A percentile compares a stretch with the other conserved stretches of the same genome.
These are phyloP conservation scores for Bombycilla garrulus DNA, from an alignment of 2,113 vertebrate species.

Conservation along the genomic window DNA sequence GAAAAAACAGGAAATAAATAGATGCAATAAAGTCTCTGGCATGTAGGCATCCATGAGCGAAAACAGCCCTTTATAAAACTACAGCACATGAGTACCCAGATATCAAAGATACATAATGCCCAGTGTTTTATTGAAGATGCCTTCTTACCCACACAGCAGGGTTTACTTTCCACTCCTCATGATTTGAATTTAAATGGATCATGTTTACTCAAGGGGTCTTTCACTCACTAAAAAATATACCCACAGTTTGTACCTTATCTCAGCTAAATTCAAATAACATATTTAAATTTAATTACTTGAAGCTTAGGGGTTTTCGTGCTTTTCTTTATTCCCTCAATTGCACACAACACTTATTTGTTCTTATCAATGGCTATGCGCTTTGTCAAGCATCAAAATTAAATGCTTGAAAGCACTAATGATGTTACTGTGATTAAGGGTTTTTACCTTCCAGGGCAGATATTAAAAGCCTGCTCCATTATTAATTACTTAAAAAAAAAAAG, in stretches of 20 bases:
- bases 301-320: slow-evolving; percentile 68
- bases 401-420: slow-evolving; percentile 75
- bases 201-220: slow-evolving; percentile 64
- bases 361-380: slow-evolving; percentile 72
- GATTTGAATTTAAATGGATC: slow-evolving; percentile 56
- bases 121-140: slow-evolving; percentile 14
- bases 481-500: slow-evolving; percentile 23
- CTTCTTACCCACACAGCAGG: slow-evolving; percentile 26
- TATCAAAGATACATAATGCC: slow-evolving; percentile 12
- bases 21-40: slow-evolving; percentile 56
- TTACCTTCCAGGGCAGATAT: slow-evolving; percentile 63
- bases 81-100: neutral
- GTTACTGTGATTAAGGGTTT: slow-evolving; percentile 74
- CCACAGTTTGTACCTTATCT: slow-evolving; percentile 57
- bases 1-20: slow-evolving; percentile 58
- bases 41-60: slow-evolving; percentile 53
- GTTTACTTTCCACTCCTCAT: slow-evolving; percentile 30
- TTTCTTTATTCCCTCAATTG: slow-evolving; percentile 54
- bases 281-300: slow-evolving; percentile 76
- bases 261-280: slow-evolving; percentile 66
- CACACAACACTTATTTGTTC: slow-evolving; percentile 61
- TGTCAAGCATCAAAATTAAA: slow-evolving; percentile 77
- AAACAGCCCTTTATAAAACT: slow-evolving; percentile 47
- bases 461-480: slow-evolving; percentile 64
- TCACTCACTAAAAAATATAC: slow-evolving; percentile 60